Evolutionary conservation across 2,888 invertebrate genomes (phyloP).

Genomic region (Metopia argyrocephala): DNA sequence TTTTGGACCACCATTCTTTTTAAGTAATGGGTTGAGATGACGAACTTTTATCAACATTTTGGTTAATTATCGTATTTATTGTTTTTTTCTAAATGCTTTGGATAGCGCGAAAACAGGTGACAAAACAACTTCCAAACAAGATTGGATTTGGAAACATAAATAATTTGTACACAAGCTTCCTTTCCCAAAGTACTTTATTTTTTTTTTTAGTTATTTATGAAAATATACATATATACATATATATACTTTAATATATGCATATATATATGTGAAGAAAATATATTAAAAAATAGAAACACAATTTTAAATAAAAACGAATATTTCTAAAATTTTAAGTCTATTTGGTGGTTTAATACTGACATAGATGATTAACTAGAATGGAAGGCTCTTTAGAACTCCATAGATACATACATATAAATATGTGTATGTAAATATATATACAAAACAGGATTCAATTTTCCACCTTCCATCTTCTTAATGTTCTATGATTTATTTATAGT

Average conservation of each 20-base stretch:
- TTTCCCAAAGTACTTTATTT: slow-evolving; percentile 34
- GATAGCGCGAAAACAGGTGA: background rate
- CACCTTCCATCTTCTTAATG: no score
- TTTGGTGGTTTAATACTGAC: slow-evolving; percentile 48
- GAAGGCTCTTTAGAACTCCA: background rate
- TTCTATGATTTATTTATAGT: no score
- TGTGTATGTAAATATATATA: slow-evolving; percentile 36
- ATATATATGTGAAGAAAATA: slow-evolving; percentile 45
- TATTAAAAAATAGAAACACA: slow-evolving; percentile 38
- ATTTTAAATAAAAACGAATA: slow-evolving; percentile 44
- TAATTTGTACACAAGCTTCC: slow-evolving; percentile 1
- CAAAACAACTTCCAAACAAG: slow-evolving; percentile 1
- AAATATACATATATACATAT: slow-evolving; percentile 44
- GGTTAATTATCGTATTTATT: background rate
- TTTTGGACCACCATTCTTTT: background rate
- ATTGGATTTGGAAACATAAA: slow-evolving; percentile 29
- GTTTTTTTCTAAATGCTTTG: background rate
- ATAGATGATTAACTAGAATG: background rate
- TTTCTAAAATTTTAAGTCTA: slow-evolving; percentile 57
- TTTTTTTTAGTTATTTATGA: slow-evolving; percentile 44
- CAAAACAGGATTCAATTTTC: no score
- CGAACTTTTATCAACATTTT: background rate
- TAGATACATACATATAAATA: slow-evolving; percentile 19
- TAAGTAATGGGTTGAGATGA: background rate
- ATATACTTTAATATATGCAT: slow-evolving; percentile 32